Percentiles rank a stretch among this genome's conserved stretches.
phyloP scores from a whole-genome alignment of 2,888 invertebrate genomes.

The Leptinotarsa juncta region DNA sequence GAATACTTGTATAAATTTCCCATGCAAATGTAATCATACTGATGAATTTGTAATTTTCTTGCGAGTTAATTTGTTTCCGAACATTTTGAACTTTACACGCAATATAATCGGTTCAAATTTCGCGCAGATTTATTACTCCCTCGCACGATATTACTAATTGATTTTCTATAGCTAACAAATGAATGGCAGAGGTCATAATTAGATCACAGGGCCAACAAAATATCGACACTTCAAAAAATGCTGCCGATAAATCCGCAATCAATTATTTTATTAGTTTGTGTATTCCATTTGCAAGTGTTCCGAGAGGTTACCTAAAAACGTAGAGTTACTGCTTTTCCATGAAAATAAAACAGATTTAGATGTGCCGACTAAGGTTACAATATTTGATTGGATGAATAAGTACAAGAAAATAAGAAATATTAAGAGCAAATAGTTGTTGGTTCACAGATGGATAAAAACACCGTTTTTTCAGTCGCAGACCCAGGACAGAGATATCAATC shows the following conservation, averaged over 20 bases:
- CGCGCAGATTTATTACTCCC: conserved; percentile 14
- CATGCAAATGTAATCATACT: no score
- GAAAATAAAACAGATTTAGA: background rate
- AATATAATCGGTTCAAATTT: conserved; percentile 9
- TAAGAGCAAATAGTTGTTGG: no score
- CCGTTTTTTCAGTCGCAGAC: no score
- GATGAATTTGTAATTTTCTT: no score
- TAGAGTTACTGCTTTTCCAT: conserved; percentile 8
- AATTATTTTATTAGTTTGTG: conserved; percentile 15
- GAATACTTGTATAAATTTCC: no score
- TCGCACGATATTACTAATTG: conserved; percentile 18
- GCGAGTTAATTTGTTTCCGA: background rate
- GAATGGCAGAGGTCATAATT: conserved; percentile 13
- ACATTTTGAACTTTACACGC: background rate
- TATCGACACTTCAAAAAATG: background rate
- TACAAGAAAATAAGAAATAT: no score
- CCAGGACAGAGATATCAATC: no score
- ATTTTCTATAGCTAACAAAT: conserved; percentile 13
- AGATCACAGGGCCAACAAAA: conserved; percentile 1
- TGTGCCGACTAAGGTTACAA: no score
- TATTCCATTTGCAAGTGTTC: conserved; percentile 9
- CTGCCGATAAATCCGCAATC: conserved; percentile 2
- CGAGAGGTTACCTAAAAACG: conserved; percentile 6
- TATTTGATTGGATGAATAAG: no score
- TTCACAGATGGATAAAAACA: no score